Evolutionary conservation across 2,888 invertebrate species (phyloP), one percentile per base, ranked within the genome.

Genomic region (Nomada fucata): DNA sequence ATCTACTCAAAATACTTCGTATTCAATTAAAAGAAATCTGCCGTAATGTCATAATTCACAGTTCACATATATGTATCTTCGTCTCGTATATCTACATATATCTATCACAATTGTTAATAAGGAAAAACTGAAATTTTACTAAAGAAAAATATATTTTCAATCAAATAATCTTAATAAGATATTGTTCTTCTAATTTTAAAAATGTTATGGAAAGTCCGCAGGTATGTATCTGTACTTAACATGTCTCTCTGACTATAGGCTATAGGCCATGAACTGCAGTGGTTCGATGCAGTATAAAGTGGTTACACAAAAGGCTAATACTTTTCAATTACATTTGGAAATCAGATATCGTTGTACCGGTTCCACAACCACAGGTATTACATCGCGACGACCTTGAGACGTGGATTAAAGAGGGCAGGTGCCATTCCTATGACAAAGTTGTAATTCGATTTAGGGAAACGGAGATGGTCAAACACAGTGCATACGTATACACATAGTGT

Each of bases 361-460:
- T 36, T n/a, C 11, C 44, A 3, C 23, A 26, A 3, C 11, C 50
- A 4, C 29, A 9, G 26, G 50, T 60, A 44, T 72, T 80, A 75
- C 23, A 42, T 68, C 44, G 53, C 10, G 75, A 71, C 67, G 70
- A 82, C 75, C 81, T 76, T 72, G 61, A 36, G 57, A 42, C 10
- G 29, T 60, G 71, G 75, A 75, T 75, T 71, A 79, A 47, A 60
- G 53, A 44, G 44, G 42, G 18, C 75, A 72, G 23, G 63, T 68
- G 53, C 26, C 42, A 76, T 55, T 59, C 67, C 52, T 71, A 52
- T 44, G 59, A 20, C 53, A 57, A 29, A 76, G 68, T 65, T 64
- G 55, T 81, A 82, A 82, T 82, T 76, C 53, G 26, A 81, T 81
- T 82, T 81, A 53, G 10, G 7, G 3, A 42, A 64, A 76, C n/a